phyloP scores from a whole-genome alignment of 2,113 vertebrate species.

The Callaeas wilsoni region DNA sequence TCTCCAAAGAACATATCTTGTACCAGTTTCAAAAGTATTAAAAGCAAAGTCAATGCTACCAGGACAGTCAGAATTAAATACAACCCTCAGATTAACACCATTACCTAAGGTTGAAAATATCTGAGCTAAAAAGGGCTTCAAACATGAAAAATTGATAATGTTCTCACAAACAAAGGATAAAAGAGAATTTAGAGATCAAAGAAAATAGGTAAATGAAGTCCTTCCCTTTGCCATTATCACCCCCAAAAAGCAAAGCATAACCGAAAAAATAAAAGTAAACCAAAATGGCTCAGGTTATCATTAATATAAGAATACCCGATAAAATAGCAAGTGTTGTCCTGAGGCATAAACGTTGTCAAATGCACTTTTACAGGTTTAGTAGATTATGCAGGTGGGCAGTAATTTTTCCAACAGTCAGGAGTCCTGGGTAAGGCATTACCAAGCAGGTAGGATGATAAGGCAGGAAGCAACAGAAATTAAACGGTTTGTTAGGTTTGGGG shows the following conservation, averaged over 20 bases:
- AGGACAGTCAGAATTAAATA: neutral
- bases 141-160: neutral
- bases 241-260: rapidly evolving
- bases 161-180: neutral
- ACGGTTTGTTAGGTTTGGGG: rapidly evolving
- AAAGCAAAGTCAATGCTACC: neutral
- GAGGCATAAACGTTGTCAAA: neutral
- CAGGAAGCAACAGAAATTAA: neutral
- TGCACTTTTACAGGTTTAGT: neutral
- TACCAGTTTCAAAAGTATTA: neutral
- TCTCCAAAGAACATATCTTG: neutral
- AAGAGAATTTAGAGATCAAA: neutral
- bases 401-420: neutral
- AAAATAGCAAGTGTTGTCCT: neutral
- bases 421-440: neutral
- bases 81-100: neutral
- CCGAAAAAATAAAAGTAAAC: neutral
- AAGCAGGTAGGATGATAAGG: neutral
- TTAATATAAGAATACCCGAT: neutral
- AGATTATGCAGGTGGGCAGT: neutral
- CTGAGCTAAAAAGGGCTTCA: neutral
- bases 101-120: neutral
- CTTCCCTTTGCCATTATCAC: neutral
- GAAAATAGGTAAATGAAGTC: neutral
- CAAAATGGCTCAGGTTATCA: neutral